Conservation (phyloP, 1,140 invertebrate genomes). For the Phymastichus coffea region DNA sequence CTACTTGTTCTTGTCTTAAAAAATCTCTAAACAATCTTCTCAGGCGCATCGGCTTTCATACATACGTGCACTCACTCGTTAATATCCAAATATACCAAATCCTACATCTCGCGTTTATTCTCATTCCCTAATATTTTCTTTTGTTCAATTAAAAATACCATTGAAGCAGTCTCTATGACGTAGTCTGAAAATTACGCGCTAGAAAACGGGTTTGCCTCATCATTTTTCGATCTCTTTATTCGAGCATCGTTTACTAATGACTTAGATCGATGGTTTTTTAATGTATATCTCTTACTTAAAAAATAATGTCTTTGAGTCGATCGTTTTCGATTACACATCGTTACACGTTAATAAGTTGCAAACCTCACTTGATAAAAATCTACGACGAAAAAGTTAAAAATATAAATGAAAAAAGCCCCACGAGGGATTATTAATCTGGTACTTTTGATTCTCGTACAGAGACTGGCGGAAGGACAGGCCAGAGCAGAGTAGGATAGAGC, state of each 20-base stretch:
- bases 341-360: constrained; percentile 15
- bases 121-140: background rate
- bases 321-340: too few relatives aligned
- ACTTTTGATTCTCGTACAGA: constrained; percentile 16
- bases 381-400: constrained; percentile 10
- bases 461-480: too few relatives aligned
- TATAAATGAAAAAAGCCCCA: background rate
- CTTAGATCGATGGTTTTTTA: constrained; percentile 38
- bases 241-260: constrained; percentile 38
- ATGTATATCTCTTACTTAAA: constrained; percentile 24
- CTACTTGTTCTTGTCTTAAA: constrained; percentile 14
- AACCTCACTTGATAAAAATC: background rate
- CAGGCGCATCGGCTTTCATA: background rate
- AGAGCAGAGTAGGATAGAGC: too few relatives aligned
- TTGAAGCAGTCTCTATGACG: constrained; percentile 15
- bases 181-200: constrained; percentile 1
- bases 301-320: constrained; percentile 25
- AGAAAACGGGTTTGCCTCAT: constrained; percentile 24
- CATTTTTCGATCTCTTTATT: constrained; percentile 20
- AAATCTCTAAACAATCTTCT: background rate
- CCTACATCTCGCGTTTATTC: too few relatives aligned
- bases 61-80: background rate
- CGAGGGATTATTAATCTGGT: too few relatives aligned
- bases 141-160: constrained; percentile 15
- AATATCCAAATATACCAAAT: constrained; percentile 14